Percentiles rank a stretch among this genome's conserved stretches.
These are phyloP conservation scores for Brachionus asplanchnoidis DNA, from an alignment of 1,140 invertebrate genomes.

Conservation along the genomic window DNA sequence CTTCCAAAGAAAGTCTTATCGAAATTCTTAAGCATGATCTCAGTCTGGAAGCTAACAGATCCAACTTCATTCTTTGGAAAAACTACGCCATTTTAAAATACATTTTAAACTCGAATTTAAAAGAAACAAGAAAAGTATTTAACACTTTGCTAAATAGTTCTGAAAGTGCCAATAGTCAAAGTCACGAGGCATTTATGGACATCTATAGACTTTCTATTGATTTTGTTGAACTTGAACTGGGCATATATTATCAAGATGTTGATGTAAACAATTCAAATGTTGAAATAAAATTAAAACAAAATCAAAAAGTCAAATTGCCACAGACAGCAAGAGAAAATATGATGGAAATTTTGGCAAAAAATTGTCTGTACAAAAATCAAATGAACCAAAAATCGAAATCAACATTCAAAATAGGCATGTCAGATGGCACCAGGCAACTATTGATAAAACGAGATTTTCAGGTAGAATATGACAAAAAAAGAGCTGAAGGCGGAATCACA, in stretches of 20 bases:
- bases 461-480: conserved; percentile 12
- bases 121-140: conserved; percentile 26
- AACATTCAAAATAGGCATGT: conserved; percentile 36
- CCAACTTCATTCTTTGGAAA: conserved; percentile 15
- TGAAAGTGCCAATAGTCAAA: not conserved
- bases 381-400: not conserved
- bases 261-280: not conserved
- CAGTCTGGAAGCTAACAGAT: conserved; percentile 4
- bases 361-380: conserved; percentile 34
- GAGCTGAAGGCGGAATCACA: not conserved
- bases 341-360: not conserved
- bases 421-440: not conserved
- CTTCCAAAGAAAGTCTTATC: not conserved
- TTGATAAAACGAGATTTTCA: conserved; percentile 34
- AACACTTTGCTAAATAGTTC: conserved; percentile 12
- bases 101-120: not conserved
- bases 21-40: conserved; percentile 1
- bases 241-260: not conserved
- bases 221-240: conserved; percentile 26
- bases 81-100: conserved; percentile 4
- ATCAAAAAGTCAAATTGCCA: not conserved
- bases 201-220: not conserved
- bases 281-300: not conserved
- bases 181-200: not conserved
- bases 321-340: not conserved